A percentile compares a stretch with the other conserved stretches of the same genome.
Evolutionary conservation across 2,113 vertebrate genomes (phyloP).

Genomic region (Xenus cinereus): DNA sequence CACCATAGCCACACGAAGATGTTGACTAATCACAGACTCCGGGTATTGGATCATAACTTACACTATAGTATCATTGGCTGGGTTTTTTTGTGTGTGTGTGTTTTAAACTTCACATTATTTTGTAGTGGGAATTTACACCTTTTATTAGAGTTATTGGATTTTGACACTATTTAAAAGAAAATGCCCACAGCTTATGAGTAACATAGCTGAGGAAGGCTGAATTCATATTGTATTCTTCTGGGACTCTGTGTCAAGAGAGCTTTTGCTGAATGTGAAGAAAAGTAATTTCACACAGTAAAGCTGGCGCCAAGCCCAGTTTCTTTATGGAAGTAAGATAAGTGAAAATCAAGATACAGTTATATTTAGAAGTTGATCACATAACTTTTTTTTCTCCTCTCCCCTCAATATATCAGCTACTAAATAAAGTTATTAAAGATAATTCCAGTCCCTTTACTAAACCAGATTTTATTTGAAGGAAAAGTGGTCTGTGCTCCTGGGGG

Average conservation of each 20-base stretch:
- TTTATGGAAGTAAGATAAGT: conserved; percentile 14
- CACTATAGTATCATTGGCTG: not conserved
- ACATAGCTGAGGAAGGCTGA: not conserved
- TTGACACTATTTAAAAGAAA: not conserved
- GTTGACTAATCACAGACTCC: not conserved
- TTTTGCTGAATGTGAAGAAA: conserved; percentile 31
- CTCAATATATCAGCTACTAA: not conserved
- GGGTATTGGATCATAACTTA: not conserved
- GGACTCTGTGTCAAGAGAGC: not conserved
- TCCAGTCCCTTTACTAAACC: not conserved
- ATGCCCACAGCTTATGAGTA: not conserved
- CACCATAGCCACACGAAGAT: not conserved
- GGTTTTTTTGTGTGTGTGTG: not conserved
- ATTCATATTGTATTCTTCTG: not conserved
- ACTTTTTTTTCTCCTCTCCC: not conserved
- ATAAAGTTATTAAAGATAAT: conserved; percentile 37
- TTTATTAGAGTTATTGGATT: not conserved
- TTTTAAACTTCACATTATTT: not conserved
- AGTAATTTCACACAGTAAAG: not conserved
- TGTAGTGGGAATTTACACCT: not conserved
- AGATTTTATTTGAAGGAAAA: conserved; percentile 28
- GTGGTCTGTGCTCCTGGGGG: not conserved
- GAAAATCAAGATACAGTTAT: not conserved
- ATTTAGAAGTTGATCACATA: not conserved
- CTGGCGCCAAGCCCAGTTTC: not conserved